These are phyloP conservation scores for Chironomus tentans DNA, from an alignment of 2,888 invertebrate species.

Conservation along the genomic window DNA sequence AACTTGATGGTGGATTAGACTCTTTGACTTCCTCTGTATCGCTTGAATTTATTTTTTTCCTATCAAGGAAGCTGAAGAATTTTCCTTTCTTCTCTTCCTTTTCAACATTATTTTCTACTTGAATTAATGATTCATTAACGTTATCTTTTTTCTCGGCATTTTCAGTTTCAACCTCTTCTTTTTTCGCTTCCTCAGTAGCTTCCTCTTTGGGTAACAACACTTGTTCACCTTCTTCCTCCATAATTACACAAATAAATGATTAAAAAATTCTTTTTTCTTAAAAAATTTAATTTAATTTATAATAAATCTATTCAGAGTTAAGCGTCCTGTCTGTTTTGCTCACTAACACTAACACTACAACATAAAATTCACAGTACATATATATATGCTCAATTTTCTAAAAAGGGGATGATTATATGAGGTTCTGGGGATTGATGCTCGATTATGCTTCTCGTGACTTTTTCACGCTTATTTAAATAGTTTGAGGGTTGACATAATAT, in stretches of 20 bases:
- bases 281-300: neutral
- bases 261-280: neutral
- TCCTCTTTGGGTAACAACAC: neutral
- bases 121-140: slow-evolving; percentile 31
- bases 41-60: slow-evolving; percentile 5
- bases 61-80: slow-evolving; percentile 7
- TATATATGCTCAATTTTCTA: no score
- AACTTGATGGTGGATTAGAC: neutral
- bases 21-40: neutral
- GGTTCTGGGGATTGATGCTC: no score
- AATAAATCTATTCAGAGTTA: neutral
- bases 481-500: no score
- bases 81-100: slow-evolving; percentile 25
- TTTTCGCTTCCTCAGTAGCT: neutral
- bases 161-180: slow-evolving; percentile 22
- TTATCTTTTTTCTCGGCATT: slow-evolving; percentile 29
- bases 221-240: slow-evolving; percentile 4
- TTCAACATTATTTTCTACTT: slow-evolving; percentile 25
- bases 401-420: no score
- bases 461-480: no score
- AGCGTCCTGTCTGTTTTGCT: neutral
- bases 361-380: no score
- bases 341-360: no score
- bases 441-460: no score
- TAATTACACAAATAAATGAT: neutral